phyloP scores from a whole-genome alignment of 2,797 vertebrate species.

The Phrynocephalus forsythii region DNA sequence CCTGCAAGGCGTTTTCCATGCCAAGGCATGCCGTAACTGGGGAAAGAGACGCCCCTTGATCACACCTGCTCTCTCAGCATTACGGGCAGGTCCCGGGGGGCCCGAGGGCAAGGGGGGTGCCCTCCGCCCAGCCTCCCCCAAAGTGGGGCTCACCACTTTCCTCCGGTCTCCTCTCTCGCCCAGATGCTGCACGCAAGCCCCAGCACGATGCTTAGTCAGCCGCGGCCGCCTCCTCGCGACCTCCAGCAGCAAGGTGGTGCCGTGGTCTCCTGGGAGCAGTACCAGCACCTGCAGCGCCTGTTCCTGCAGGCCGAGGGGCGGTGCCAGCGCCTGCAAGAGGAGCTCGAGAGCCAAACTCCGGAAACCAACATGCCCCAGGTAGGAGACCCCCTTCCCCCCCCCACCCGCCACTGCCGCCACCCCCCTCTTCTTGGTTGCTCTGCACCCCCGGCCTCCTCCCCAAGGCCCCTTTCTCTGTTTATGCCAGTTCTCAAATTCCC shows the following conservation, averaged over 20 bases:
- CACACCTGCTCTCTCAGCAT: no score
- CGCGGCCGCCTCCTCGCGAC: constrained; percentile 57
- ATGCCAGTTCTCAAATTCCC: constrained; percentile 55
- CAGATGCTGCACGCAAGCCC: constrained; percentile 76
- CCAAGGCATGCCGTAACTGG: no score
- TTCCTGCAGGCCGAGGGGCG: constrained; percentile 82
- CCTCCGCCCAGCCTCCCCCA: no score
- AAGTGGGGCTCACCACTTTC: not conserved
- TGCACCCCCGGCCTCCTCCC: not conserved
- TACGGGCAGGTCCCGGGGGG: no score
- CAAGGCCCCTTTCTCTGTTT: constrained; percentile 66
- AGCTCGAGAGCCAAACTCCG: constrained; percentile 76
- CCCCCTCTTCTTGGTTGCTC: no score
- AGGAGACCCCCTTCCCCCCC: not conserved
- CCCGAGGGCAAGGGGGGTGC: no score
- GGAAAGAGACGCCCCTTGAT: no score
- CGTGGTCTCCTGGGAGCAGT: constrained; percentile 75
- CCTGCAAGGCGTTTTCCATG: no score
- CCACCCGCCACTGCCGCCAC: rapidly evolving
- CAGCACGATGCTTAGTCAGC: constrained; percentile 74
- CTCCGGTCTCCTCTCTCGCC: not conserved
- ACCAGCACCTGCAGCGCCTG: constrained; percentile 80
- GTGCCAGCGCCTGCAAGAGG: constrained; percentile 82
- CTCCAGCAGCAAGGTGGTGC: constrained; percentile 81
- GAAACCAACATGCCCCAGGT: constrained; percentile 85